A percentile compares a stretch with the other conserved stretches of the same genome.
These are phyloP conservation scores for Lymantria dispar DNA, from an alignment of 2,888 invertebrate species.

Conservation along the genomic window DNA sequence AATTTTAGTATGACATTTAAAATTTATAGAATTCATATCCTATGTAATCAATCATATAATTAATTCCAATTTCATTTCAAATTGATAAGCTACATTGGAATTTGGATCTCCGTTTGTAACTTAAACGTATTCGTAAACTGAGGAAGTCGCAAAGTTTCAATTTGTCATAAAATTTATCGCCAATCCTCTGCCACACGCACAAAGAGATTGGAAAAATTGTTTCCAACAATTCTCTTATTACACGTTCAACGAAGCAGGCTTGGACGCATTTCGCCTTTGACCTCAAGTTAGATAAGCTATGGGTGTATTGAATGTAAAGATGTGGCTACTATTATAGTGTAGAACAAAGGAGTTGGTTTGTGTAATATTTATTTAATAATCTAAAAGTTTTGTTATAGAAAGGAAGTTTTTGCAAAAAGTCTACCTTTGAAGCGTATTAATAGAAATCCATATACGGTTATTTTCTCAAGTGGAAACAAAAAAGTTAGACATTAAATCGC, in stretches of 20 bases:
- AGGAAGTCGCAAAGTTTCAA: constrained; percentile 50
- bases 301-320: constrained; percentile 26
- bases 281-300: constrained; percentile 28
- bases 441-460: too few relatives aligned
- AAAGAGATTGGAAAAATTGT: constrained; percentile 61
- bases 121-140: constrained; percentile 35
- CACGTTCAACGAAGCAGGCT: constrained; percentile 35
- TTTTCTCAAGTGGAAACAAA: too few relatives aligned
- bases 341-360: neutral
- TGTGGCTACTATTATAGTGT: constrained; percentile 6
- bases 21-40: too few relatives aligned
- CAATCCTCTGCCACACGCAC: constrained; percentile 43
- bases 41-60: too few relatives aligned
- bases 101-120: constrained; percentile 14
- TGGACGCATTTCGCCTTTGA: constrained; percentile 36
- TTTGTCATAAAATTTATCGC: constrained; percentile 63
- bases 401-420: too few relatives aligned
- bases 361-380: too few relatives aligned
- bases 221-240: constrained; percentile 54
- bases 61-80: too few relatives aligned
- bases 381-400: too few relatives aligned
- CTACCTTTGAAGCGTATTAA: too few relatives aligned
- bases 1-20: too few relatives aligned
- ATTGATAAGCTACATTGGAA: too few relatives aligned
- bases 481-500: too few relatives aligned